phyloP scores from a whole-genome alignment of 2,797 vertebrate species.

The Aldrovandia affinis region DNA sequence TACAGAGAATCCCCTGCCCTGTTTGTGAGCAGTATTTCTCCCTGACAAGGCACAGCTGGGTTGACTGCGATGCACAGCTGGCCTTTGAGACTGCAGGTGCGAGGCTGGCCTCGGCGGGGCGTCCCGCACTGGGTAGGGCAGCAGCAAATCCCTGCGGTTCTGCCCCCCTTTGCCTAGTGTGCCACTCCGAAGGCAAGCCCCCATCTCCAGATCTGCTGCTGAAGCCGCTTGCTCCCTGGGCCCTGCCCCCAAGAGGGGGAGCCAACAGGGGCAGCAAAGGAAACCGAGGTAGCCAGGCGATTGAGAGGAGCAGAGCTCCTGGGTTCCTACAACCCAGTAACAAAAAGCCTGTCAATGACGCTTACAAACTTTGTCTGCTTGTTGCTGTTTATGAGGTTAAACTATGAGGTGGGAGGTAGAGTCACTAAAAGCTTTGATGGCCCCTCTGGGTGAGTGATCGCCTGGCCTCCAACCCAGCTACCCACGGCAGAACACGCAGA shows the following conservation, averaged over 20 bases:
- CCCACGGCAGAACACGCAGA: not conserved
- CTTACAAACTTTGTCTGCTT: not conserved
- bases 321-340: not conserved
- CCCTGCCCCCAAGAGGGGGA: not conserved
- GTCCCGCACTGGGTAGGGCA: not conserved
- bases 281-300: not conserved
- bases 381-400: not conserved
- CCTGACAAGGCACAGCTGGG: not conserved
- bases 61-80: not conserved
- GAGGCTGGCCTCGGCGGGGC: not conserved
- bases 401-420: not conserved
- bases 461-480: not conserved
- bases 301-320: not conserved
- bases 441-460: not conserved
- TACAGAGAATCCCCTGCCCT: not conserved
- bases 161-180: not conserved
- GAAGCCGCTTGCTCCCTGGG: not conserved
- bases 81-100: not conserved
- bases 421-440: not conserved
- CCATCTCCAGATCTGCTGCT: not conserved
- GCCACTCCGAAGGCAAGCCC: not conserved
- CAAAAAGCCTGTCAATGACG: not conserved
- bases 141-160: not conserved
- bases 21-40: not conserved
- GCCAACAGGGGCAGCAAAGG: not conserved